Evolutionary conservation across 1,140 invertebrate genomes (phyloP).

Genomic region (Drosophila saltans): DNA sequence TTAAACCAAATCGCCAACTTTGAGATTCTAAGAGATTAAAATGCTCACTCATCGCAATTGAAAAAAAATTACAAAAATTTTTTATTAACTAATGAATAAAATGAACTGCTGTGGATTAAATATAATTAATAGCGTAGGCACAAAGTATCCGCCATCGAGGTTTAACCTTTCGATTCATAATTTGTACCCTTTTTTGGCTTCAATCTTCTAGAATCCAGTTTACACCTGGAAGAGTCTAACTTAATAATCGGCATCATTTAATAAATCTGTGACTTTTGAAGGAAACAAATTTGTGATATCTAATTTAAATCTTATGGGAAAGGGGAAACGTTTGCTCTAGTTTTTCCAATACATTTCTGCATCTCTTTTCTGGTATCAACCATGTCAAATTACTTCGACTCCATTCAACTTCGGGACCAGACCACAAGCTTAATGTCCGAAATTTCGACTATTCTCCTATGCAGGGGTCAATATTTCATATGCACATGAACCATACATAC

Average conservation of each 20-base stretch:
- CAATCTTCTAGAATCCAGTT: no score
- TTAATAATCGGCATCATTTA: no score
- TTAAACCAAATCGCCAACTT: background rate
- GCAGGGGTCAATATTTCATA: slow-evolving; percentile 75
- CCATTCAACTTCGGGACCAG: slow-evolving; percentile 23
- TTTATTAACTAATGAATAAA: background rate
- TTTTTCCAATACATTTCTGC: background rate
- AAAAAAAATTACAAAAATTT: background rate
- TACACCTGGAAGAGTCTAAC: no score
- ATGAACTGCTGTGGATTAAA: no score
- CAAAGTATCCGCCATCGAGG: no score
- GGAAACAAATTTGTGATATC: background rate
- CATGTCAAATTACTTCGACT: slow-evolving; percentile 12
- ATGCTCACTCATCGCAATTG: background rate
- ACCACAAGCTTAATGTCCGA: slow-evolving; percentile 52
- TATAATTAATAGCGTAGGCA: no score
- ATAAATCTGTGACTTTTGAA: no score
- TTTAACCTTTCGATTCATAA: no score
- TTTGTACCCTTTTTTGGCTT: no score
- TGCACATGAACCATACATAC: slow-evolving; percentile 45
- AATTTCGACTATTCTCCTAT: slow-evolving; percentile 41
- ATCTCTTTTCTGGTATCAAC: no score
- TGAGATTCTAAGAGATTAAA: background rate
- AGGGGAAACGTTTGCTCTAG: background rate
- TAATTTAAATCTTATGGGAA: background rate